A percentile compares a stretch with the other conserved stretches of the same genome.
phyloP scores from a whole-genome alignment of 2,797 vertebrate genomes.

The Ciconia nigra region DNA sequence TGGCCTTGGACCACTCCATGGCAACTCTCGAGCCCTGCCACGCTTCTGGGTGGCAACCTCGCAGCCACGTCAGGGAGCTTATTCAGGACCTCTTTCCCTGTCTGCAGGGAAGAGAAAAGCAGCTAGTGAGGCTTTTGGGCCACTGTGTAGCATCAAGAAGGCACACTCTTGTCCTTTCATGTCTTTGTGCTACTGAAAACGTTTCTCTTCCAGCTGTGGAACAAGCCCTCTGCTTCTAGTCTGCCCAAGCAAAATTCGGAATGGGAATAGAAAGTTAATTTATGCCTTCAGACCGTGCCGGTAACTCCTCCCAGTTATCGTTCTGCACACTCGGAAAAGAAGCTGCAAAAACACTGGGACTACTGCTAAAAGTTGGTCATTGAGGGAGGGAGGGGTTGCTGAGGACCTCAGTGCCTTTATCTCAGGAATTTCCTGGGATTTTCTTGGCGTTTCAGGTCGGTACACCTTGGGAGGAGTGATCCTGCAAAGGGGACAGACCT shows the following conservation, averaged over 20 bases:
- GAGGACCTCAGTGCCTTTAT: background rate
- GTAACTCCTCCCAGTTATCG: background rate
- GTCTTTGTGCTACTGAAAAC: background rate
- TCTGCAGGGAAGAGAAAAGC: background rate
- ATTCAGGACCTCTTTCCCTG: background rate
- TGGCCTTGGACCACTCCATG: background rate
- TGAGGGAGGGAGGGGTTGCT: background rate
- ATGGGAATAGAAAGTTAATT: background rate
- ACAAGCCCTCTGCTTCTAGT: background rate
- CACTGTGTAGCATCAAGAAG: background rate
- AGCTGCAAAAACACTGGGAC: background rate
- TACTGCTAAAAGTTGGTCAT: background rate
- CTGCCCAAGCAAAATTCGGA: background rate
- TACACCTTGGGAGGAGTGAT: background rate
- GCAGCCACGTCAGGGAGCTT: background rate
- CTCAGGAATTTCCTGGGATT: background rate
- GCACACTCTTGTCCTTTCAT: fast-evolving
- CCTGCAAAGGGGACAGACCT: background rate
- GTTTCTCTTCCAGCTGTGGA: background rate
- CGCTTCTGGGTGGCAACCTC: background rate
- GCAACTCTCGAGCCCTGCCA: background rate
- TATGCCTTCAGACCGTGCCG: background rate
- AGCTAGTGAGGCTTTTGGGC: background rate
- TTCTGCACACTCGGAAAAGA: background rate
- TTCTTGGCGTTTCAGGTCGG: background rate